These are phyloP conservation scores for Leptoteleia sp. DNA, from an alignment of 1,140 invertebrate genomes.

Conservation along the genomic window DNA sequence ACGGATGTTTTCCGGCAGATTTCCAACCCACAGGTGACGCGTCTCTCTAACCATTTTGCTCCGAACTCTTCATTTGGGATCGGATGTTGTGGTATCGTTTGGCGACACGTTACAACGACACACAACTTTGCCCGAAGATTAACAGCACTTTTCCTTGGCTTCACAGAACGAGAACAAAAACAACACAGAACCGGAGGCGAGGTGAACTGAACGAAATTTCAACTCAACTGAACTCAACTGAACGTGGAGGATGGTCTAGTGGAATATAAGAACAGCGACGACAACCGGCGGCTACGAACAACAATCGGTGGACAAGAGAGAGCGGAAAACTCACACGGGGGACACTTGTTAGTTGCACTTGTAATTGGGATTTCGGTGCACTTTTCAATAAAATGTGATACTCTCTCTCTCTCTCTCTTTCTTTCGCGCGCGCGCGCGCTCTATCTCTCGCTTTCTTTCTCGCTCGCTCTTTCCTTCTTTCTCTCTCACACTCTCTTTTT, in stretches of 20 bases:
- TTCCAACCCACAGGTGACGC: slow-evolving; percentile 99
- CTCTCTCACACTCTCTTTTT: not conserved
- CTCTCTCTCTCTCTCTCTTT: not conserved
- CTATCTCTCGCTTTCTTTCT: not conserved
- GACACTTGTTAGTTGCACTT: slow-evolving; percentile 9
- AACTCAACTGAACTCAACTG: slow-evolving; percentile 34
- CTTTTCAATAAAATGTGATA: too few relatives aligned
- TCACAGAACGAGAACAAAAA: slow-evolving; percentile 11
- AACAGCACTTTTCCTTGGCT: slow-evolving; percentile 12
- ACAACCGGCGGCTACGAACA: too few relatives aligned
- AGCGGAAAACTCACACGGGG: not conserved
- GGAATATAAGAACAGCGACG: slow-evolving; percentile 9
- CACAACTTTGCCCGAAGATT: slow-evolving; percentile 76
- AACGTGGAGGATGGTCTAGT: slow-evolving; percentile 2
- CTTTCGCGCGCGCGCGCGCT: not conserved
- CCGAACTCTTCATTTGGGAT: slow-evolving; percentile 86
- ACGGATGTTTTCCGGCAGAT: slow-evolving; percentile 99
- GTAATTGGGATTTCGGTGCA: not conserved
- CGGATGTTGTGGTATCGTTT: slow-evolving; percentile 83
- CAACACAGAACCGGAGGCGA: slow-evolving; percentile 7
- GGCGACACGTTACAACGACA: slow-evolving; percentile 81
- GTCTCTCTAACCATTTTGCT: slow-evolving; percentile 99
- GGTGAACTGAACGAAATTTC: slow-evolving; percentile 8
- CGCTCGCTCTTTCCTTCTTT: slow-evolving; percentile 1
- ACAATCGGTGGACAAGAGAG: slow-evolving; percentile 6